phyloP scores from a whole-genome alignment of 2,113 vertebrate species.

The Caranx melampygus region DNA sequence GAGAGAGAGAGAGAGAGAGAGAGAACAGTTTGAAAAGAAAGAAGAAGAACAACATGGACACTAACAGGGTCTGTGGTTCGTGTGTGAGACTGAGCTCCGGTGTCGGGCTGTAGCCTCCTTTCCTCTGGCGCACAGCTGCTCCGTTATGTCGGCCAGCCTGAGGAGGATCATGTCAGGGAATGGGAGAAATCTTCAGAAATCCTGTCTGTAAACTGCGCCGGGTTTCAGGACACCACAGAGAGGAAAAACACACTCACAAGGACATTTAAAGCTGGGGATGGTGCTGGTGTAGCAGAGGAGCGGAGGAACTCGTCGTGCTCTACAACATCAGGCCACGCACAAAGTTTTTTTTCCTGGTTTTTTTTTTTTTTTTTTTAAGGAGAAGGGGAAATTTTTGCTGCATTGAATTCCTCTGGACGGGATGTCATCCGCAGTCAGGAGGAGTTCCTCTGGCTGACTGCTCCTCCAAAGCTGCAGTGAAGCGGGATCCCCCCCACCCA shows the following conservation, averaged over 20 bases:
- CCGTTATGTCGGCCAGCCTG: conserved; percentile 52
- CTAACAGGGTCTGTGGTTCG: background rate
- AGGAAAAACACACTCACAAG: background rate
- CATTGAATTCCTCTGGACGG: conserved; percentile 71
- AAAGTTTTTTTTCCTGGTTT: conserved; percentile 36
- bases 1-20: conserved; percentile 42
- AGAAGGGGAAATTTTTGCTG: conserved; percentile 57
- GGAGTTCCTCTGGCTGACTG: conserved; percentile 70
- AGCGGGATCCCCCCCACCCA: conserved; percentile 4
- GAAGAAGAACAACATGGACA: conserved; percentile 59
- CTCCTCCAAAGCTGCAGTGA: conserved; percentile 48
- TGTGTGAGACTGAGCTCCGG: conserved; percentile 1
- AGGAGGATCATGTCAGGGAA: conserved; percentile 71
- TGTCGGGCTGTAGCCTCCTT: conserved; percentile 19
- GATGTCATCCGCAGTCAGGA: conserved; percentile 76
- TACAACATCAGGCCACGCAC: conserved; percentile 36
- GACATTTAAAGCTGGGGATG: conserved; percentile 31
- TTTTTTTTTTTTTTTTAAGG: conserved; percentile 14
- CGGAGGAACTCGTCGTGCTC: conserved; percentile 24
- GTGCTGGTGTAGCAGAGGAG: conserved; percentile 34
- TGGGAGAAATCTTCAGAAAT: conserved; percentile 69
- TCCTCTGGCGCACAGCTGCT: conserved; percentile 44
- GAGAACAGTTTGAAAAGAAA: conserved; percentile 49
- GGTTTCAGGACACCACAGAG: conserved; percentile 1
- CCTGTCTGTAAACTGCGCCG: conserved; percentile 58